phyloP scores from a whole-genome alignment of 2,888 invertebrate species.

The Prenolepis imparis region DNA sequence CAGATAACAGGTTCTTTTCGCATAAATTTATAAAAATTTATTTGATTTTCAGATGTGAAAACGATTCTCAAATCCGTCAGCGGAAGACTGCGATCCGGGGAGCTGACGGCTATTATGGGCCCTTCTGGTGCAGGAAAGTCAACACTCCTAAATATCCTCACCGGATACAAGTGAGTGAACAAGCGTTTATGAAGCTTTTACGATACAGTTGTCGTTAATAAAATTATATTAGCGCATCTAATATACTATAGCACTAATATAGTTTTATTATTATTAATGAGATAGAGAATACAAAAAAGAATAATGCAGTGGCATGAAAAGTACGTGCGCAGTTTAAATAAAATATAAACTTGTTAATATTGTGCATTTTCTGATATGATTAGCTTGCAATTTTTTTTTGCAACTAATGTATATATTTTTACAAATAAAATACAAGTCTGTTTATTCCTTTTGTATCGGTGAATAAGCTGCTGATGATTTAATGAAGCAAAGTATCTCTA shows the following conservation, averaged over 20 bases:
- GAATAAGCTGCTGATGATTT: neutral
- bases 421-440: neutral
- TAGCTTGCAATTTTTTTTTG: neutral
- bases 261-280: neutral
- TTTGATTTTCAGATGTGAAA: slow-evolving; percentile 90
- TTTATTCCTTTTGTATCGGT: neutral
- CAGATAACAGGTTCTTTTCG: neutral
- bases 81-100: slow-evolving; percentile 95
- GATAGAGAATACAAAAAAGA: neutral
- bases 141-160: slow-evolving; percentile 96
- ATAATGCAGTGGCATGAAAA: neutral
- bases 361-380: neutral
- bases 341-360: slow-evolving; percentile 5
- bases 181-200: slow-evolving; percentile 21
- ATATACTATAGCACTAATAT: neutral
- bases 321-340: neutral
- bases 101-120: slow-evolving; percentile 98
- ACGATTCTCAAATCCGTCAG: slow-evolving; percentile 96
- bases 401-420: neutral
- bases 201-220: neutral
- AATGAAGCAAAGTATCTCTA: neutral
- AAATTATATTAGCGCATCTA: neutral
- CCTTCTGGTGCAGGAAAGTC: slow-evolving; percentile 98
- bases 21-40: neutral
- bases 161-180: slow-evolving; percentile 95